Percentiles rank a stretch among this genome's conserved stretches.
These are phyloP conservation scores for Psix sp. DNA, from an alignment of 1,140 invertebrate genomes.

Conservation along the genomic window DNA sequence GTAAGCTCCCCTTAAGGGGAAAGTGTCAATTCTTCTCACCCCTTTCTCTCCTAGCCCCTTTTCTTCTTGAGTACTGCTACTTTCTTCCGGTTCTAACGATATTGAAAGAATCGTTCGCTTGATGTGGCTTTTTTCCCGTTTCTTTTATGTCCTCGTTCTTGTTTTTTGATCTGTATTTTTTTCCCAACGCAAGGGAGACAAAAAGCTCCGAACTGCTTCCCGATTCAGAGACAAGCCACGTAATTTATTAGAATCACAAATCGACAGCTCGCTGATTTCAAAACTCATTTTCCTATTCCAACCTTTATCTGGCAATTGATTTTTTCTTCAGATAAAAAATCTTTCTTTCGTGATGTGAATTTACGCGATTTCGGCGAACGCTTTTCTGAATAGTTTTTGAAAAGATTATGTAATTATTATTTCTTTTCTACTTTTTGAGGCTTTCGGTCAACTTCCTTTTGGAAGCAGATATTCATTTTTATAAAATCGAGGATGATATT, in stretches of 20 bases:
- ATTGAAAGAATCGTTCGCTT: conserved; percentile 39
- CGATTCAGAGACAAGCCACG: conserved; percentile 43
- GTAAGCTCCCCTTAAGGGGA: conserved; percentile 25
- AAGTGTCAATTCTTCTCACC: conserved; percentile 29
- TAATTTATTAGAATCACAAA: conserved; percentile 59
- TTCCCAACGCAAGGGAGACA: conserved; percentile 1
- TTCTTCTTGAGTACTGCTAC: too few species aligned
- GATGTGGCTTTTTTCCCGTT: conserved; percentile 3
- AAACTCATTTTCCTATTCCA: too few species aligned
- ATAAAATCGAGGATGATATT: too few species aligned
- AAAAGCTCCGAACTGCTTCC: conserved; percentile 15
- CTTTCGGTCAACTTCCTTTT: too few species aligned
- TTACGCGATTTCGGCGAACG: too few species aligned
- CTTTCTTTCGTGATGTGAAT: too few species aligned
- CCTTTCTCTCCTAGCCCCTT: background rate
- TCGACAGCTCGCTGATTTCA: conserved; percentile 52
- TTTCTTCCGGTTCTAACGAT: conserved; percentile 26
- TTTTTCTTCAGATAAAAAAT: too few species aligned
- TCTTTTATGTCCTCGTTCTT: conserved; percentile 4
- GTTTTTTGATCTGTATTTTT: conserved; percentile 2
- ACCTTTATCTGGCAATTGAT: too few species aligned
- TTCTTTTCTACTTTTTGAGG: too few species aligned
- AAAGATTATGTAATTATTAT: too few species aligned
- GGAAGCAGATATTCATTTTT: too few species aligned
- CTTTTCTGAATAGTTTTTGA: too few species aligned